Conservation (phyloP, 23 tunicate species). For the Halocynthia aurantium region DNA sequence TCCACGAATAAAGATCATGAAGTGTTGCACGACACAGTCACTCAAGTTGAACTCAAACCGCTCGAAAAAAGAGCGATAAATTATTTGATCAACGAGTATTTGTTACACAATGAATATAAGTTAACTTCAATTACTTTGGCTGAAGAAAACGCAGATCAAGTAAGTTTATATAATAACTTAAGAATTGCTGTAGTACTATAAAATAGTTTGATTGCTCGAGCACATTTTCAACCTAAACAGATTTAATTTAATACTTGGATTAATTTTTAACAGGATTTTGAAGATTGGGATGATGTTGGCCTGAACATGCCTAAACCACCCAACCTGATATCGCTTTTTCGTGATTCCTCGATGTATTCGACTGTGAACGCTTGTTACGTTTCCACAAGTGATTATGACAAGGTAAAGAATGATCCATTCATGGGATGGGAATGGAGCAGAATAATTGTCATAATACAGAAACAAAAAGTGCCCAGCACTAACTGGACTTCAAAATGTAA, state of each 20-base stretch:
- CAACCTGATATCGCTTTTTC: slow-evolving; percentile 44
- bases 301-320: slow-evolving; percentile 87
- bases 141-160: slow-evolving; percentile 85
- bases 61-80: slow-evolving; percentile 62
- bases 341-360: slow-evolving; percentile 30
- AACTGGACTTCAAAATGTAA: too few relatives aligned
- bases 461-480: too few relatives aligned
- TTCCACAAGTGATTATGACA: neutral
- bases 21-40: neutral
- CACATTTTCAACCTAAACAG: too few relatives aligned
- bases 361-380: neutral
- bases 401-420: neutral
- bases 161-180: neutral
- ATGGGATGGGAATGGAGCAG: too few relatives aligned
- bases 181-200: too few relatives aligned
- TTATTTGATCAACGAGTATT: slow-evolving; percentile 69
- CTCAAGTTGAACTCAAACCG: slow-evolving; percentile 31
- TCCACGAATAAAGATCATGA: neutral
- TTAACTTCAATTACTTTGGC: slow-evolving; percentile 78
- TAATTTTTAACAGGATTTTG: slow-evolving; percentile 52
- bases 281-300: slow-evolving; percentile 96
- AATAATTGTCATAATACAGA: too few relatives aligned
- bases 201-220: too few relatives aligned
- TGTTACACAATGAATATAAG: slow-evolving; percentile 53
- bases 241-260: neutral